phyloP scores from a whole-genome alignment of 2,113 vertebrate species.

The Pseudorasbora parva region DNA sequence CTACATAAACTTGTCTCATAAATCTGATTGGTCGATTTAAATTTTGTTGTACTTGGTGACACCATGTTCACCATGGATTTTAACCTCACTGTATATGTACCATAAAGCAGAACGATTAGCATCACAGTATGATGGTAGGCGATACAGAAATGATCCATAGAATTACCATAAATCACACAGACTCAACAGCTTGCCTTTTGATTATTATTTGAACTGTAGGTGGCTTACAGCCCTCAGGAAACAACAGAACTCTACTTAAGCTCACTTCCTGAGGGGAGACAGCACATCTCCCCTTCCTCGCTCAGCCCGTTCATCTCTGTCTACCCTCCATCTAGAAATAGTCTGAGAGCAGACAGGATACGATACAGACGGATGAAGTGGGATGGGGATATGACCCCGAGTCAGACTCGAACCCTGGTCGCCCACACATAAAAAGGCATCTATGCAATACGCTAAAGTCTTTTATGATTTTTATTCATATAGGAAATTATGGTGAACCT shows the following conservation, averaged over 20 bases:
- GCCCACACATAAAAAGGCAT: background rate
- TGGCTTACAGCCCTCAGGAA: constrained; percentile 57
- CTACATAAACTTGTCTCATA: no score
- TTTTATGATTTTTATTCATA: no score
- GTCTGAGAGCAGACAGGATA: background rate
- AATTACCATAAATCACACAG: constrained; percentile 44
- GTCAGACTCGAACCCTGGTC: background rate
- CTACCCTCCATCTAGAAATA: constrained; percentile 14
- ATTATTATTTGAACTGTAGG: constrained; percentile 65
- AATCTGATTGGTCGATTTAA: no score
- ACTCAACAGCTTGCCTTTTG: constrained; percentile 63
- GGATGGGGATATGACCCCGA: background rate
- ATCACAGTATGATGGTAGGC: background rate
- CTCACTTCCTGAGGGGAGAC: constrained; percentile 62
- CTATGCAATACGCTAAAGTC: background rate
- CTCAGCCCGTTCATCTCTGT: constrained; percentile 34
- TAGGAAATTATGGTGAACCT: background rate
- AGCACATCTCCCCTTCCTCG: constrained; percentile 60
- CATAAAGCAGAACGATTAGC: background rate
- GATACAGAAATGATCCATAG: background rate
- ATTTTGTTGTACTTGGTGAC: no score
- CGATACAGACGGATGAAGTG: background rate
- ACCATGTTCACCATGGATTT: background rate
- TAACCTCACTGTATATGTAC: background rate
- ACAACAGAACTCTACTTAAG: constrained; percentile 64